Conservation (phyloP, 1,140 invertebrate species). For the Magallana gigas region DNA sequence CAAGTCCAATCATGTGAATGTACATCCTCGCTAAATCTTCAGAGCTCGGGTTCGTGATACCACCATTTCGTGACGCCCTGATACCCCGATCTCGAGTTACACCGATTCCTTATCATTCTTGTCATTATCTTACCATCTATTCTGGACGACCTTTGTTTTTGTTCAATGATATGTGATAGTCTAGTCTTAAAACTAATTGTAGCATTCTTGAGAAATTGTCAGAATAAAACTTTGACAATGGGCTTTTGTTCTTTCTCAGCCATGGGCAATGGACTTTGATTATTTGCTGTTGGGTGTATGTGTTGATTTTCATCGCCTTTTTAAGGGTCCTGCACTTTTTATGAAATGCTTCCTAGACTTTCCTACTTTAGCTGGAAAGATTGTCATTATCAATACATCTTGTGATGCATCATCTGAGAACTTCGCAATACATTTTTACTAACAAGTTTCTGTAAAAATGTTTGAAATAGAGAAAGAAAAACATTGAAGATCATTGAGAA, state of each 20-base stretch:
- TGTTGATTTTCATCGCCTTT: not conserved
- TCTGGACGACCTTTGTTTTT: constrained; percentile 9
- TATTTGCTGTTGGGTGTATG: not conserved
- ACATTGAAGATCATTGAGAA: too few relatives aligned
- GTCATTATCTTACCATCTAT: constrained; percentile 6
- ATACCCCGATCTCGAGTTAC: constrained; percentile 25
- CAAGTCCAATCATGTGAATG: constrained; percentile 22
- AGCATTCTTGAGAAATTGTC: constrained; percentile 35
- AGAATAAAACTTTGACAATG: constrained; percentile 2
- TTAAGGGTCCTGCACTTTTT: not conserved
- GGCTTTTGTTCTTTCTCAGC: not conserved
- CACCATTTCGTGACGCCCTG: not conserved
- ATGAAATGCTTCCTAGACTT: not conserved
- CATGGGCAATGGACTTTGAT: constrained; percentile 12
- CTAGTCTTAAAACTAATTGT: constrained; percentile 34
- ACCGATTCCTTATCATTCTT: not conserved
- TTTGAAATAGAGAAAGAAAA: too few relatives aligned
- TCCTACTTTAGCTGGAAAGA: not conserved
- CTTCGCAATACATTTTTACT: not conserved
- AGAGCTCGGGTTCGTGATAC: constrained; percentile 19
- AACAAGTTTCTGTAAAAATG: too few relatives aligned
- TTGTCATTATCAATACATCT: not conserved
- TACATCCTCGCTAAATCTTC: constrained; percentile 17
- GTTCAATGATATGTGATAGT: constrained; percentile 13
- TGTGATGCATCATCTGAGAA: not conserved